These are phyloP conservation scores for Standfussiana lucernea DNA, from an alignment of 2,888 invertebrate species.

Conservation along the genomic window DNA sequence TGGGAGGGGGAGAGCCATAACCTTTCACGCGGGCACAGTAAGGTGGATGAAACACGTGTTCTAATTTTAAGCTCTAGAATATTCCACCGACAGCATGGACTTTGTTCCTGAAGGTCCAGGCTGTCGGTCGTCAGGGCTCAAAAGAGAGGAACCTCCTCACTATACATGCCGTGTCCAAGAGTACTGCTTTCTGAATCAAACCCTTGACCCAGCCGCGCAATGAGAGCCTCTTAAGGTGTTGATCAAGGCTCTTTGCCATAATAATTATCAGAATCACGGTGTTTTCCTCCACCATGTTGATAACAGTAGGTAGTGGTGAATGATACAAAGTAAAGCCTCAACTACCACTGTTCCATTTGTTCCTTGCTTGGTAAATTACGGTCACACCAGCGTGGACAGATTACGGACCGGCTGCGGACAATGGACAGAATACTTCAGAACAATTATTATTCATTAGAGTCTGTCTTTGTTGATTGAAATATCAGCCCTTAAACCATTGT, in stretches of 20 bases:
- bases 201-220: too few species aligned
- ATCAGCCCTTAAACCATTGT: neutral
- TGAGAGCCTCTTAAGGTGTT: neutral
- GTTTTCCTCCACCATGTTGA: neutral
- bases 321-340: neutral
- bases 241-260: neutral
- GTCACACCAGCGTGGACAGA: neutral
- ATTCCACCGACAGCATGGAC: neutral
- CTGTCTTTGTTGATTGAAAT: neutral
- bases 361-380: neutral
- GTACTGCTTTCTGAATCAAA: too few species aligned
- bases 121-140: neutral
- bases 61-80: too few species aligned
- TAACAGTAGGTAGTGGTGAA: neutral
- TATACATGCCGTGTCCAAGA: neutral
- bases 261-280: neutral
- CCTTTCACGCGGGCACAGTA: too few species aligned
- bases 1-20: neutral
- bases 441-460: neutral
- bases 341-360: neutral
- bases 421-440: neutral
- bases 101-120: neutral
- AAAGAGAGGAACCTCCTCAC: neutral
- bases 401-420: neutral
- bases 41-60: too few species aligned